Percentiles rank a stretch among this genome's conserved stretches.
These are phyloP conservation scores for Ophion ventricosus DNA, from an alignment of 2,888 invertebrate species.

Conservation along the genomic window DNA sequence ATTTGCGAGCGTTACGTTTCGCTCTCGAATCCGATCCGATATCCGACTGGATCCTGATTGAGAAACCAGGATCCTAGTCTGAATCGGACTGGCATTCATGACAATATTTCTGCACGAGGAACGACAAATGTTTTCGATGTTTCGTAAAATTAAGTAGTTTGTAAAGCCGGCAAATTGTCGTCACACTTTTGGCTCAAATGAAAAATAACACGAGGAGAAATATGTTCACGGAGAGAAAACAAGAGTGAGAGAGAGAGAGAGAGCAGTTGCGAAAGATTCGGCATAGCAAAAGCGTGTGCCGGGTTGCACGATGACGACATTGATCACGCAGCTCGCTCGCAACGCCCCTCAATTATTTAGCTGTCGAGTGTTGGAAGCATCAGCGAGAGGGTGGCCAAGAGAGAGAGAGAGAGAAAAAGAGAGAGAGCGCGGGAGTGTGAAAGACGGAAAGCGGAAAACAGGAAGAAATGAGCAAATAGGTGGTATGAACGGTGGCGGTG, in stretches of 20 bases:
- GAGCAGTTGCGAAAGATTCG: slow-evolving; percentile 23
- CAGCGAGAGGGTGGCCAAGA: slow-evolving; percentile 26
- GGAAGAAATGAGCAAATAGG: slow-evolving; percentile 35
- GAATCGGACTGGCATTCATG: too few species aligned
- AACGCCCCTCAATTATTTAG: slow-evolving; percentile 63
- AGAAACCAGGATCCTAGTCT: too few species aligned
- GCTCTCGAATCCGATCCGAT: too few species aligned
- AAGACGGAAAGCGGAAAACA: neutral
- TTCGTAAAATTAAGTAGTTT: neutral
- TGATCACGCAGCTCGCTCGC: slow-evolving; percentile 56
- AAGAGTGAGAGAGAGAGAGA: slow-evolving; percentile 15
- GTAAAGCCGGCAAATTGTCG: neutral
- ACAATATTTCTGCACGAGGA: too few species aligned
- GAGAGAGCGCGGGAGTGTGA: neutral
- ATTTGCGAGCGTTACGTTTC: too few species aligned
- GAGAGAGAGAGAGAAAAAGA: too few species aligned
- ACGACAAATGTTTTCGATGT: neutral
- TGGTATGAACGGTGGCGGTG: slow-evolving; percentile 1
- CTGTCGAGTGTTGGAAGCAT: slow-evolving; percentile 60
- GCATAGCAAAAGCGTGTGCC: slow-evolving; percentile 15
- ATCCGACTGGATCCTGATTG: too few species aligned
- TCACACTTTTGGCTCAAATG: neutral
- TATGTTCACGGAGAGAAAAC: neutral
- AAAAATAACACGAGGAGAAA: neutral
- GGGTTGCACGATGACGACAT: slow-evolving; percentile 58